Evolutionary conservation across 2,113 vertebrate genomes (phyloP), one percentile per base, ranked within the genome.

Genomic region (Melanerpes aurifrons): DNA sequence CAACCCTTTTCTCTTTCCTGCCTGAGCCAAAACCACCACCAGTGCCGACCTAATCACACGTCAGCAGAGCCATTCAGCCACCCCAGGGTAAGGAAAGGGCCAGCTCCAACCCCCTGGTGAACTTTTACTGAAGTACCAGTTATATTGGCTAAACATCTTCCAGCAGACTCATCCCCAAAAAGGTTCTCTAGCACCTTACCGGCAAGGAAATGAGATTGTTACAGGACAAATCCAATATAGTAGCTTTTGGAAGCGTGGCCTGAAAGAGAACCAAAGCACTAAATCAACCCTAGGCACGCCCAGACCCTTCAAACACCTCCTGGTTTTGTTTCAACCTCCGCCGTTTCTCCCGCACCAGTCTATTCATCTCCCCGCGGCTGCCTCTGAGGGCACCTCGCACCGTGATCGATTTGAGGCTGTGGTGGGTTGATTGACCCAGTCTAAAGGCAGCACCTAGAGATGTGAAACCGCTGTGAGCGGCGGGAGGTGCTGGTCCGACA

Each of bases 211-310:
- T 96, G 20, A 99, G 98, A 93, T 99, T 99, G 97, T 99, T 99
- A 93, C 99, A 99, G 43, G 99, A 99, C 94, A 99, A 97, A 94
- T 99, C 99, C 98, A 99, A 69, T 8, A 98, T 8, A 0, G 99
- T 99, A 9, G 98, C 99, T 97, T 99, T 99, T 12, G 99, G 98
- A 77, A 99, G 98, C 19, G 97, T 97, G 12, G 98, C 98, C 99
- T 99, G 97, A 50, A 94, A 96, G 85, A 78, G 56, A 93, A 87
- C 45, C 43, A 79, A 57, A 88, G 81, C 79, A 74, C 53, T n/a
- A 56, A 54, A 50, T 96, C 69, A 93, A 6, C 86, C 0, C 22
- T 15, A 18, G 43, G 7, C 17, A 17, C 63, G 9, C 11, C 37
- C 8, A 1, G 3, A 9, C 15, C 6, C 40, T 16, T 16, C 37